A percentile compares a stretch with the other conserved stretches of the same genome.
Conservation (phyloP, 2,113 vertebrate genomes). For the Zingel zingel region DNA sequence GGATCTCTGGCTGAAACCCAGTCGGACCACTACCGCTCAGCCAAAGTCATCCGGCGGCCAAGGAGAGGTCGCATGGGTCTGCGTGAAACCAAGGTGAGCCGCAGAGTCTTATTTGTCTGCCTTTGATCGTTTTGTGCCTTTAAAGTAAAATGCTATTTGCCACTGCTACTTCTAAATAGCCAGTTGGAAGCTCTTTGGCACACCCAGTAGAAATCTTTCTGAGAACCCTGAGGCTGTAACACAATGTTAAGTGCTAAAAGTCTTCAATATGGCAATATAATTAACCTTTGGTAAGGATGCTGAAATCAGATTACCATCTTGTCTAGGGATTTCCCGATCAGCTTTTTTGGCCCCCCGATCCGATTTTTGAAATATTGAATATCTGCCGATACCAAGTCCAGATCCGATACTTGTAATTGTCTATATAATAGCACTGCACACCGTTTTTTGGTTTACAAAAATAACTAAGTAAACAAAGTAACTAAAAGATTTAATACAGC, state of each 20-base stretch:
- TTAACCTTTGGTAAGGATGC: constrained; percentile 4
- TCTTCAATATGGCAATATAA: background rate
- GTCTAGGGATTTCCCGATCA: too few species aligned
- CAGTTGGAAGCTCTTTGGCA: background rate
- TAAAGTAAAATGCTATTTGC: background rate
- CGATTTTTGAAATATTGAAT: too few species aligned
- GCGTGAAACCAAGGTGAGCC: constrained; percentile 90
- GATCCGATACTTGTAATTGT: too few species aligned
- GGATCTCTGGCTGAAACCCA: constrained; percentile 95
- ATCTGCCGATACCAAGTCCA: too few species aligned
- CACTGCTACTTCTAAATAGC: background rate
- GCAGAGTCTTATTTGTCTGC: background rate
- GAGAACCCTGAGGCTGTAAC: background rate
- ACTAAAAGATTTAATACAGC: too few species aligned
- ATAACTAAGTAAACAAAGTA: too few species aligned
- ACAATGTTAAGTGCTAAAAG: background rate
- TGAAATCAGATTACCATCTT: background rate
- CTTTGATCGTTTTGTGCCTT: background rate
- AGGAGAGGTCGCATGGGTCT: constrained; percentile 93
- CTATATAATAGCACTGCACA: too few species aligned
- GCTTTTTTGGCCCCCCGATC: too few species aligned
- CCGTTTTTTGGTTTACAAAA: too few species aligned
- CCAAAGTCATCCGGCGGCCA: constrained; percentile 94
- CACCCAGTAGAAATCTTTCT: background rate
- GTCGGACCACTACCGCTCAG: constrained; percentile 93